A percentile compares a stretch with the other conserved stretches of the same genome.
phyloP scores from a whole-genome alignment of 2,888 invertebrate species.

The Chymomyza amoena region DNA sequence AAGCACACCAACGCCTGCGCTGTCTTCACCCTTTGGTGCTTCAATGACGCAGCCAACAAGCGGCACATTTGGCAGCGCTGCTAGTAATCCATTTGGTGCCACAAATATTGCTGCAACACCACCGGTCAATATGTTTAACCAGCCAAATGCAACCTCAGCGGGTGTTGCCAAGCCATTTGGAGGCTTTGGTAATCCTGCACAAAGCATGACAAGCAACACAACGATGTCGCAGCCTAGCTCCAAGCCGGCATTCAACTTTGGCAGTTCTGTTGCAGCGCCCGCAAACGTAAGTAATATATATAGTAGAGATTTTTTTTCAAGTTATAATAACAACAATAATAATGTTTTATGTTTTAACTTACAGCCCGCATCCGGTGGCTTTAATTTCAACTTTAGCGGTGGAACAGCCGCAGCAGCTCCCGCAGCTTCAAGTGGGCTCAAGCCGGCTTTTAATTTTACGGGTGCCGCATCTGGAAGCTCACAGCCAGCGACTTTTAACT shows the following conservation, averaged over 20 bases:
- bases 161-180: neutral
- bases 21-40: neutral
- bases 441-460: constrained; percentile 54
- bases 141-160: neutral
- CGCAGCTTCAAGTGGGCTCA: constrained; percentile 7
- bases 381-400: constrained; percentile 27
- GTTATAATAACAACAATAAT: no score
- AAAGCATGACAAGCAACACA: neutral
- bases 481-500: constrained; percentile 66
- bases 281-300: constrained; percentile 34
- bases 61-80: constrained; percentile 36
- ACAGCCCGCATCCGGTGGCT: constrained; percentile 13
- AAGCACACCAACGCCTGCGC: neutral
- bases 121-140: constrained; percentile 31
- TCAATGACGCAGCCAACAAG: neutral
- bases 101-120: constrained; percentile 9
- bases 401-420: neutral
- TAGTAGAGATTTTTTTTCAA: no score
- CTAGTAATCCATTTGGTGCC: constrained; percentile 27
- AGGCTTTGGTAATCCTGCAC: constrained; percentile 13
- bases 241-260: constrained; percentile 74
- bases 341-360: neutral
- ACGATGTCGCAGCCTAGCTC: neutral
- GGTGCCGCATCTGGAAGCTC: constrained; percentile 21
- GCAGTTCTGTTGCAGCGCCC: constrained; percentile 35